Percentiles rank a stretch among this genome's conserved stretches.
These are phyloP conservation scores for Drosophila pruinosa DNA, from an alignment of 1,140 invertebrate species.

Conservation along the genomic window DNA sequence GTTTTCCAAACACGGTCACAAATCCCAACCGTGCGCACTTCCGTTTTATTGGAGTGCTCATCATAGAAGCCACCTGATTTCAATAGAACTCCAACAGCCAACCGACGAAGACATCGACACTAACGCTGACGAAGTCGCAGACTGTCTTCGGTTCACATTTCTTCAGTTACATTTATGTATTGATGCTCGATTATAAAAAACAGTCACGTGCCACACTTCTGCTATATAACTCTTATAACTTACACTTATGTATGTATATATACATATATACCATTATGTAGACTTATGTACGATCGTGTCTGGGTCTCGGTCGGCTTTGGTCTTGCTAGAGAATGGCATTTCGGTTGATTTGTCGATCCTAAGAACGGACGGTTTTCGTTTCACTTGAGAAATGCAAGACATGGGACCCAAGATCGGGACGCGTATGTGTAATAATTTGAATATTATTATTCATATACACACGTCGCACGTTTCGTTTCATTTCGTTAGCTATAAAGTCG, in stretches of 20 bases:
- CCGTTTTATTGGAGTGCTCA: not conserved
- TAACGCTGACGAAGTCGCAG: not conserved
- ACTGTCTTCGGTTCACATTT: not conserved
- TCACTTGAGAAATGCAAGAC: slow-evolving; percentile 21
- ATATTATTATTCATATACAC: slow-evolving; percentile 76
- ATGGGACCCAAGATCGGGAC: not conserved
- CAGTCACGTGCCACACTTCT: slow-evolving; percentile 61
- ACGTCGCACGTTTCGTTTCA: slow-evolving; percentile 61
- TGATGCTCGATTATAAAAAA: slow-evolving; percentile 73
- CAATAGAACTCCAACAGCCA: not conserved
- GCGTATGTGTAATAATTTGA: slow-evolving; percentile 60
- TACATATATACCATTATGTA: not conserved
- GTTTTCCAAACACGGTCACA: slow-evolving; percentile 34
- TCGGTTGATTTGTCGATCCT: slow-evolving; percentile 8
- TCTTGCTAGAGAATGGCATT: slow-evolving; percentile 33
- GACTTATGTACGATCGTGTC: not conserved
- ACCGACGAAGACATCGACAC: not conserved
- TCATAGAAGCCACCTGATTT: not conserved
- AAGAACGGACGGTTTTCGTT: not conserved
- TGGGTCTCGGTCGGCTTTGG: not conserved
- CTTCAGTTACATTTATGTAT: slow-evolving; percentile 29
- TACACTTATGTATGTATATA: slow-evolving; percentile 41
- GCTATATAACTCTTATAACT: slow-evolving; percentile 44
- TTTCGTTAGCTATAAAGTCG: slow-evolving; percentile 60
- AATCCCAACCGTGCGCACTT: slow-evolving; percentile 6